Percentiles rank a stretch among this genome's conserved stretches.
Evolutionary conservation across 2,888 invertebrate genomes (phyloP).

Genomic region (Yponomeuta cagnagella): DNA sequence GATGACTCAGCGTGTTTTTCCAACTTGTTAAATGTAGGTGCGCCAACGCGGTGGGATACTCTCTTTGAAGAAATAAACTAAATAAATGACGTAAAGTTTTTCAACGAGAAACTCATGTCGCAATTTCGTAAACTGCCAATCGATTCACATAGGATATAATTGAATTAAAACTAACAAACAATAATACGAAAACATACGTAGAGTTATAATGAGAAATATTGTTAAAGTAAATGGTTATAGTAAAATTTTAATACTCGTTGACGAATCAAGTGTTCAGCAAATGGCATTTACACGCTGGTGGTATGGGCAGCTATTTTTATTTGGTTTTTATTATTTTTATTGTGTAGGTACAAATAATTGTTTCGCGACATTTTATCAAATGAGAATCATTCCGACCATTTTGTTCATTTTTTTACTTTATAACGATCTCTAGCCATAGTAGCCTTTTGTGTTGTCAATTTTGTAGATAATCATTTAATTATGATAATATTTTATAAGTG

Average conservation of each 20-base stretch:
- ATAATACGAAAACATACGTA: conserved; percentile 55
- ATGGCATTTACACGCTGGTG: conserved; percentile 34
- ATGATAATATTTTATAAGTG: not conserved
- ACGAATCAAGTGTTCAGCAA: conserved; percentile 52
- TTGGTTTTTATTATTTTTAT: not conserved
- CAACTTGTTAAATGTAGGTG: conserved; percentile 30
- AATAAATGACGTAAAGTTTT: conserved; percentile 3
- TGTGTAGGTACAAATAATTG: not conserved
- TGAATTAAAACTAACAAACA: conserved; percentile 25
- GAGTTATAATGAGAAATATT: conserved; percentile 52
- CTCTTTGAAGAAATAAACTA: conserved; percentile 7
- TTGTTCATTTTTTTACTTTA: not conserved
- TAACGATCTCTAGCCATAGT: not conserved
- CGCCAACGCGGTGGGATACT: conserved; percentile 24
- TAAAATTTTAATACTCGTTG: conserved; percentile 71
- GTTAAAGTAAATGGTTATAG: conserved; percentile 64
- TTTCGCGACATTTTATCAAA: not conserved
- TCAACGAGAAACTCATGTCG: not conserved
- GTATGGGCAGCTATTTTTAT: conserved; percentile 26
- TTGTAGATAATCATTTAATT: not conserved
- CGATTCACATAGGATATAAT: conserved; percentile 51
- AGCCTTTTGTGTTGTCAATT: not conserved
- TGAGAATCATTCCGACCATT: not conserved
- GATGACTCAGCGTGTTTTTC: conserved; percentile 25
- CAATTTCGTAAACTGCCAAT: conserved; percentile 57